These are phyloP conservation scores for Zelostemma sp. DNA, from an alignment of 1,140 invertebrate genomes.

Conservation along the genomic window DNA sequence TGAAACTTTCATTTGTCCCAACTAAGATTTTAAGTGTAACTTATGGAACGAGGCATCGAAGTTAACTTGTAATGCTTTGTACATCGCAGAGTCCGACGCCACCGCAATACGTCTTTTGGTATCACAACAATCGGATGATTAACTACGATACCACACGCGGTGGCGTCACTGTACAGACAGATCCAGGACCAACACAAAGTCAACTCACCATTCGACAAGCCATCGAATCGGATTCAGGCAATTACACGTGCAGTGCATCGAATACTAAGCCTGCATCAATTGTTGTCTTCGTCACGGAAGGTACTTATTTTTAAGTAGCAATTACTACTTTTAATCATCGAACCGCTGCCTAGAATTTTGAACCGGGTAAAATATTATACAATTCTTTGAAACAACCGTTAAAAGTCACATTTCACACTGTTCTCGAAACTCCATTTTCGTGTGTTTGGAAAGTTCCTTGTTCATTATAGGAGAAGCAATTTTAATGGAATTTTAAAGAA, in stretches of 20 bases:
- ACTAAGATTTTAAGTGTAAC: not conserved
- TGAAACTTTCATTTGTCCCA: no score
- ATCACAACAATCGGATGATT: slow-evolving; percentile 92
- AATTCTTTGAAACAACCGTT: no score
- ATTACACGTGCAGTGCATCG: slow-evolving; percentile 91
- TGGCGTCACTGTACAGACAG: slow-evolving; percentile 87
- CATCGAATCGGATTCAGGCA: slow-evolving; percentile 87
- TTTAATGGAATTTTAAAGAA: no score
- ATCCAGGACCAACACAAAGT: slow-evolving; percentile 86
- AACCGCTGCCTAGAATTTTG: no score
- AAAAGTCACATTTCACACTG: no score
- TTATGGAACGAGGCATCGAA: not conserved
- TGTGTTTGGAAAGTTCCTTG: no score
- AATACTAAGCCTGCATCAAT: slow-evolving; percentile 91
- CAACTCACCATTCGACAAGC: slow-evolving; percentile 86
- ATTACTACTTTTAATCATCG: no score
- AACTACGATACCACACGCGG: slow-evolving; percentile 90
- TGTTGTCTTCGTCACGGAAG: slow-evolving; percentile 91
- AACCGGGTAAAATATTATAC: no score
- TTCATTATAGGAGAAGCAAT: no score
- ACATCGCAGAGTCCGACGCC: slow-evolving; percentile 85
- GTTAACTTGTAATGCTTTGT: slow-evolving; percentile 21
- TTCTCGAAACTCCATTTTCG: no score
- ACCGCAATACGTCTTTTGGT: slow-evolving; percentile 92
- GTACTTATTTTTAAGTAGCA: slow-evolving; percentile 66